Base-by-base conservation (phyloP, 2,797 vertebrate species). In the Poeciliopsis turneri region DNA sequence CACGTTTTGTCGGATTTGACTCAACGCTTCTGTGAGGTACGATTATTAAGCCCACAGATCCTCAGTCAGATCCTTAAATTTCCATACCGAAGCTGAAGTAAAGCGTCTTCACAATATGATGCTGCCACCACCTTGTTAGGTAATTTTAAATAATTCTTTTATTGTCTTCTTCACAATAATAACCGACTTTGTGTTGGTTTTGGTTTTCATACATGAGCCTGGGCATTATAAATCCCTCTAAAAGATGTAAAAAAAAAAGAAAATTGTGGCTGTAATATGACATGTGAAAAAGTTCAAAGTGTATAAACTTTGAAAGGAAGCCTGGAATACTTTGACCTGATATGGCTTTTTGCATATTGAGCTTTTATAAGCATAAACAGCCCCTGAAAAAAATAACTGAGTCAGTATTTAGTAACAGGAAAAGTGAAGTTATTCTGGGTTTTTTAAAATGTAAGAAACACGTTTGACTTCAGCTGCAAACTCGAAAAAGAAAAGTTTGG, bases 401-500 rank as follows among this genome's bases (percentile, higher is more conserved):
- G 20, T 41, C 10, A 66, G 33, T 23, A 43, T n/a, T 43, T 1
- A n/a, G 7, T n/a, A 41, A 39, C 23, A 45, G 25, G 25, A 46
- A 41, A n/a, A 46, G 16, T 18, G 2, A 70, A 70, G 25, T 15
- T 70, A 9, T 3, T n/a, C 5, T 45, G 39, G 68, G 5, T 3
- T 70, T 53, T 30, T 33, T 64, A 23, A 18, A 73, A 7, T 36
- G 39, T 43, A 55, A 12, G 55, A 47, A 70, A 61, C 18, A 20
- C 64, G 28, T 39, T 77, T n/a, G 36, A 41, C 11, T 9, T 76
- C 18, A 28, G 70, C 15, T 16, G 72, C 11, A 16, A 2, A 1
- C 61, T 43, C 30, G 28, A 30, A 43, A 70, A 75, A 36, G 4
- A 16, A 81, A 45, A 77, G 72, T 46, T 80, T 72, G 18, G 72